phyloP scores from a whole-genome alignment of 2,888 invertebrate species.

The Lycocerus yunnanus region DNA sequence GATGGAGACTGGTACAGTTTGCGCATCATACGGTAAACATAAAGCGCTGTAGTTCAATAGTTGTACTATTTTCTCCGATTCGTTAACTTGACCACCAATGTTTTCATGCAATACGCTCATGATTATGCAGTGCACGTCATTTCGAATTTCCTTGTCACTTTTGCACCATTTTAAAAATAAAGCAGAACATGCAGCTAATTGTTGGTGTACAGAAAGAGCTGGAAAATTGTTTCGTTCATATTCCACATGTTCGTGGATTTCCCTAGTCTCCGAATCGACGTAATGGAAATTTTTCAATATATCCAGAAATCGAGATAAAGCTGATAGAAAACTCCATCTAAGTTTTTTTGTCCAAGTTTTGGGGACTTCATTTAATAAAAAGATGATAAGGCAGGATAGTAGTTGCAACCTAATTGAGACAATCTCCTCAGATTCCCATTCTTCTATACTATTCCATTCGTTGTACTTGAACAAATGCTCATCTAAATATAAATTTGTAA shows the following conservation, averaged over 20 bases:
- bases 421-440: conserved; percentile 69
- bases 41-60: conserved; percentile 76
- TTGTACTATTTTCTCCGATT: conserved; percentile 61
- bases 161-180: conserved; percentile 89
- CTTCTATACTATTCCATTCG: conserved; percentile 68
- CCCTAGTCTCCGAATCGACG: conserved; percentile 77
- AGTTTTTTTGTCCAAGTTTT: conserved; percentile 81
- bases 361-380: conserved; percentile 83
- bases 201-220: conserved; percentile 95
- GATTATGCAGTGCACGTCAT: conserved; percentile 78
- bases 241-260: conserved; percentile 96
- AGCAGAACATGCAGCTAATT: conserved; percentile 87
- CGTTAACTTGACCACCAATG: conserved; percentile 54
- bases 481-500: conserved; percentile 88
- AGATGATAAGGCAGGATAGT: conserved; percentile 89
- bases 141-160: conserved; percentile 74
- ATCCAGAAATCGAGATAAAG: conserved; percentile 77
- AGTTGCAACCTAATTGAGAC: conserved; percentile 89
- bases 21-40: conserved; percentile 89
- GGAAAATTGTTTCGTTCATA: conserved; percentile 99
- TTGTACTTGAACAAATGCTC: conserved; percentile 83
- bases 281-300: conserved; percentile 93
- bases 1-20: conserved; percentile 86
- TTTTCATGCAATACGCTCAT: conserved; percentile 70
- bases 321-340: too few species aligned